A percentile compares a stretch with the other conserved stretches of the same genome.
Conservation (phyloP, 2,888 invertebrate genomes). For the Brenthis ino region DNA sequence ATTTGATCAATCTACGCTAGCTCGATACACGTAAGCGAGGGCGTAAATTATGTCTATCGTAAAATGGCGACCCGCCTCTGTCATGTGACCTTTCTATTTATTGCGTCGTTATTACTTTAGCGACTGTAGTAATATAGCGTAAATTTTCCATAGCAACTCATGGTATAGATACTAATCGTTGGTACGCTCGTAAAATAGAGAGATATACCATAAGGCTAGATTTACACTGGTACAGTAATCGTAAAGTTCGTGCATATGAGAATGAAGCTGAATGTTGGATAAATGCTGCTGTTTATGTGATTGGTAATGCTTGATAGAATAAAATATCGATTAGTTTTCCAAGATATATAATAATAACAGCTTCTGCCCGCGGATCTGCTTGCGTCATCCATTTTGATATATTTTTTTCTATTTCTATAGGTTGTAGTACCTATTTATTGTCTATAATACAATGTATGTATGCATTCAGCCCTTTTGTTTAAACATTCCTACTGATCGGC, state of each 20-base stretch:
- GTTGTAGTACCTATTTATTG: no score
- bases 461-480: no score
- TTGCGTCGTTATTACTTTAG: conserved; percentile 18
- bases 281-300: background rate
- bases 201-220: conserved; percentile 17
- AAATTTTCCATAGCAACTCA: conserved; percentile 13
- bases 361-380: no score
- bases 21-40: conserved; percentile 1
- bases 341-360: no score
- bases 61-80: conserved; percentile 6
- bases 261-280: background rate
- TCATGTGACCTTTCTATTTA: conserved; percentile 11
- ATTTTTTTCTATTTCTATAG: no score
- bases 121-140: conserved; percentile 14
- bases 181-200: conserved; percentile 30
- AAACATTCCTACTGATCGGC: no score
- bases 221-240: conserved; percentile 14
- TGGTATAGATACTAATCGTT: conserved; percentile 34
- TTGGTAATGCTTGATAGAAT: no score
- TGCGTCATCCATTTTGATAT: no score
- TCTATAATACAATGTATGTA: no score
- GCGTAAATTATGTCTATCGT: conserved; percentile 15
- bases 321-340: no score
- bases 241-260: conserved; percentile 1
- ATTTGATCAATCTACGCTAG: background rate